A percentile compares a stretch with the other conserved stretches of the same genome.
These are phyloP conservation scores for Nomada flava DNA, from an alignment of 2,888 invertebrate species.

Conservation along the genomic window DNA sequence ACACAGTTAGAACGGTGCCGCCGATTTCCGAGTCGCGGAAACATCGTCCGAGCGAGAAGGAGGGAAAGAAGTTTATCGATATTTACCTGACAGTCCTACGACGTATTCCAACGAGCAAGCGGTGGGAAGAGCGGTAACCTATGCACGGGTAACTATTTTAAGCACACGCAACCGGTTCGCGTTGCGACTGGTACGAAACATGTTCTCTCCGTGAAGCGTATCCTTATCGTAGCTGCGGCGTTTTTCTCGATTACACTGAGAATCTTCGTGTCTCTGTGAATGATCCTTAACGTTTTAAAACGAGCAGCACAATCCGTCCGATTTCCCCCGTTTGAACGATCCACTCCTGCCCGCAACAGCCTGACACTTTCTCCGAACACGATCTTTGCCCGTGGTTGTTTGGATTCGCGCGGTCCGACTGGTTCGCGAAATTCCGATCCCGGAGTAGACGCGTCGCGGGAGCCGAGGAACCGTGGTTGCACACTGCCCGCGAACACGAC, in stretches of 20 bases:
- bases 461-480: conserved; percentile 15
- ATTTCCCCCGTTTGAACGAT: not conserved
- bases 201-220: conserved; percentile 60
- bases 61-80: not conserved
- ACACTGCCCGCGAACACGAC: conserved; percentile 30
- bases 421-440: conserved; percentile 45
- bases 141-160: conserved; percentile 74
- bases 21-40: not conserved
- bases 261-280: not conserved
- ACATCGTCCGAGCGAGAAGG: not conserved
- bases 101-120: conserved; percentile 61
- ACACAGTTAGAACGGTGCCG: not conserved
- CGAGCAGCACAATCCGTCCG: not conserved
- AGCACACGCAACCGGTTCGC: conserved; percentile 75
- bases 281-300: too few species aligned
- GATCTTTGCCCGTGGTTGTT: conserved; percentile 9
- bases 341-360: not conserved
- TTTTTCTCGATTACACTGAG: not conserved
- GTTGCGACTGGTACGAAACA: conserved; percentile 72
- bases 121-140: conserved; percentile 65
- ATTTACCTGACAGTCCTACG: conserved; percentile 68
- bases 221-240: conserved; percentile 46
- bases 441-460: conserved; percentile 3
- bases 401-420: conserved; percentile 32
- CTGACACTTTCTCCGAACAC: conserved; percentile 44